phyloP scores from a whole-genome alignment of 1,140 invertebrate species.

The Portunus trituberculatus region DNA sequence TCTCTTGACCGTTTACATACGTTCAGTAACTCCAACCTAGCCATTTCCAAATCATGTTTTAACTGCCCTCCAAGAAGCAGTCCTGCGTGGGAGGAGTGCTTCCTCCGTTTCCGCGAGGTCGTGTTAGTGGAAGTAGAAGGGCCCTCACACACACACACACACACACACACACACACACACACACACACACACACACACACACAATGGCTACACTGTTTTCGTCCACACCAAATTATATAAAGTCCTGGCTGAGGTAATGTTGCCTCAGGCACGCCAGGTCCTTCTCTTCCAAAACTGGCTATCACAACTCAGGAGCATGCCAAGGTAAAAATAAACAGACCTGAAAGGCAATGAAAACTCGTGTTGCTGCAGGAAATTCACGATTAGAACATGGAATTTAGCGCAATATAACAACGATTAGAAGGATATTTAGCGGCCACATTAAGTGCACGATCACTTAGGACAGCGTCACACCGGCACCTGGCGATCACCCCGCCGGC shows the following conservation, averaged over 20 bases:
- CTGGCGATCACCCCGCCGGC: background rate
- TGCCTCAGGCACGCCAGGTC: constrained; percentile 27
- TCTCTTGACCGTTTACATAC: constrained; percentile 33
- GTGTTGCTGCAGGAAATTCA: constrained; percentile 36
- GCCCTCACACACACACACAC: background rate
- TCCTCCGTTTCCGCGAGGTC: constrained; percentile 21
- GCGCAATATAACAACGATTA: background rate
- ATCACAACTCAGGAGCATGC: constrained; percentile 50
- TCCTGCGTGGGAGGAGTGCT: background rate
- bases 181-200: background rate
- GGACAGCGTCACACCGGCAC: background rate
- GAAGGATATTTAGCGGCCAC: background rate
- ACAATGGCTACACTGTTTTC: constrained; percentile 53
- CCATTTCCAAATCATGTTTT: constrained; percentile 45
- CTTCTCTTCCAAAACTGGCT: constrained; percentile 57
- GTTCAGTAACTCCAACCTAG: constrained; percentile 35
- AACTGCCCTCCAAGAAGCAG: constrained; percentile 5
- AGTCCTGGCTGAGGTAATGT: constrained; percentile 56
- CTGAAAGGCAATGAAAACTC: constrained; percentile 39
- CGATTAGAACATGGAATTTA: constrained; percentile 52
- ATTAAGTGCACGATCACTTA: background rate
- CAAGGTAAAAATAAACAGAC: constrained; percentile 46
- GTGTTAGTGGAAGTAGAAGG: constrained; percentile 6
- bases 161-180: background rate
- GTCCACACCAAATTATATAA: constrained; percentile 63